Percentiles rank a stretch among this genome's conserved stretches.
Evolutionary conservation across 2,888 invertebrate species (phyloP).

Genomic region (Polydrusus cervinus): DNA sequence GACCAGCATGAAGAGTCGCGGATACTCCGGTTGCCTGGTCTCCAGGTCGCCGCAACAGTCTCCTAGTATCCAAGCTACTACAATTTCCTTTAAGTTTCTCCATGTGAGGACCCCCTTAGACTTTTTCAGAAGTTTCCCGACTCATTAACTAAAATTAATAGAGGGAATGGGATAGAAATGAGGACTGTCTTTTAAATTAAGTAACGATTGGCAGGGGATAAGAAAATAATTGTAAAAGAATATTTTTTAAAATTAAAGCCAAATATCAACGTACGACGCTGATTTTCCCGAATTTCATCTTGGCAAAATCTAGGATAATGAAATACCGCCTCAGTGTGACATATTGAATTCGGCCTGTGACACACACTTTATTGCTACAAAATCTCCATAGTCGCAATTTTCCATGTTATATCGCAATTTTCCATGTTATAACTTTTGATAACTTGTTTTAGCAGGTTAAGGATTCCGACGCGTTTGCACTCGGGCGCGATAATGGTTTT

Average conservation of each 20-base stretch:
- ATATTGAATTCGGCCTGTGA: slow-evolving; percentile 48
- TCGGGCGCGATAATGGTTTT: slow-evolving; percentile 21
- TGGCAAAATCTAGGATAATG: slow-evolving; percentile 32
- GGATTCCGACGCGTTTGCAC: slow-evolving; percentile 7
- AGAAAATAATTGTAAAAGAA: no score
- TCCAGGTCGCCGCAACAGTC: no score
- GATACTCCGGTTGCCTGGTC: no score
- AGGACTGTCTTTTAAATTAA: no score
- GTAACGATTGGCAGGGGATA: no score
- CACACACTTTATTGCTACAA: slow-evolving; percentile 44
- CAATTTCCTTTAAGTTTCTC: no score
- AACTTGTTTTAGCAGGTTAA: slow-evolving; percentile 8
- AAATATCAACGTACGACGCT: not conserved
- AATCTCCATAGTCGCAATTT: slow-evolving; percentile 52
- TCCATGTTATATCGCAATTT: slow-evolving; percentile 48
- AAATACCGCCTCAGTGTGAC: slow-evolving; percentile 49
- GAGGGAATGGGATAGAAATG: no score
- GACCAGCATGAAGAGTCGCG: no score
- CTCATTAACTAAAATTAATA: not conserved
- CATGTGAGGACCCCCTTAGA: no score
- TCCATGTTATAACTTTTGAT: slow-evolving; percentile 48
- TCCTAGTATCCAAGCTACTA: no score
- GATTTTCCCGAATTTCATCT: slow-evolving; percentile 9
- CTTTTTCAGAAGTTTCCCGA: no score
- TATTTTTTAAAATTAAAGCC: no score